Evolutionary conservation across 2,888 invertebrate genomes (phyloP).

Genomic region (Dascillus cervinus): DNA sequence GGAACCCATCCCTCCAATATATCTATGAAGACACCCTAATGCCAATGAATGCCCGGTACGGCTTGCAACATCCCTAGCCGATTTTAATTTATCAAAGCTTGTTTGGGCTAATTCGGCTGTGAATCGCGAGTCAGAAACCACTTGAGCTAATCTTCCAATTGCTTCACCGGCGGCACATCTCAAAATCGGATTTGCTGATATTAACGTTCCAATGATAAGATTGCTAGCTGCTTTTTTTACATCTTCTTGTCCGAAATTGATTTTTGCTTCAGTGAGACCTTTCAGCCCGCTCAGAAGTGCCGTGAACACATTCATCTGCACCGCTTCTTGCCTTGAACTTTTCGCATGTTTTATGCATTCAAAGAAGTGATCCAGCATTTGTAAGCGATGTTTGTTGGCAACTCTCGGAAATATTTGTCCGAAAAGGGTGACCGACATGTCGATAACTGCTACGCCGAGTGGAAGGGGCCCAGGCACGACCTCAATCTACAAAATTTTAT

Average conservation of each 20-base stretch:
- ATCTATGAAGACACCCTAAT: slow-evolving; percentile 91
- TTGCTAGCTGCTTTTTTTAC: slow-evolving; percentile 77
- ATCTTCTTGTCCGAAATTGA: slow-evolving; percentile 78
- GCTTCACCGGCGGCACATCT: slow-evolving; percentile 95
- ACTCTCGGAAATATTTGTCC: slow-evolving; percentile 92
- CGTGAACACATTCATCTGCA: slow-evolving; percentile 94
- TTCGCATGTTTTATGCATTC: slow-evolving; percentile 93
- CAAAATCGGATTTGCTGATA: slow-evolving; percentile 68
- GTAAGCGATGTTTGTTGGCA: slow-evolving; percentile 91
- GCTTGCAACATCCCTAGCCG: slow-evolving; percentile 79
- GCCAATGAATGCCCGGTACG: slow-evolving; percentile 85
- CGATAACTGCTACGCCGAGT: slow-evolving; percentile 92
- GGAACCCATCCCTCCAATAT: slow-evolving; percentile 92
- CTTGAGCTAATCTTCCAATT: slow-evolving; percentile 87
- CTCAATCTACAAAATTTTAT: slow-evolving; percentile 46
- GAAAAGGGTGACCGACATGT: slow-evolving; percentile 86
- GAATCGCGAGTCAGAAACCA: slow-evolving; percentile 77
- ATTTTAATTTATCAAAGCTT: slow-evolving; percentile 80
- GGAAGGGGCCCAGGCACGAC: slow-evolving; percentile 74
- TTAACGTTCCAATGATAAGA: slow-evolving; percentile 70
- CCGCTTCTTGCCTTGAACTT: slow-evolving; percentile 86
- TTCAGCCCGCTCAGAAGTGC: slow-evolving; percentile 85
- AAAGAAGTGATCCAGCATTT: slow-evolving; percentile 94
- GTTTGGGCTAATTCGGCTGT: slow-evolving; percentile 85
- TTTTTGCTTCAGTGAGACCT: slow-evolving; percentile 80